Evolutionary conservation across 2,888 invertebrate species (phyloP), one percentile per base, ranked within the genome.

Genomic region (Drosophila neotestacea): DNA sequence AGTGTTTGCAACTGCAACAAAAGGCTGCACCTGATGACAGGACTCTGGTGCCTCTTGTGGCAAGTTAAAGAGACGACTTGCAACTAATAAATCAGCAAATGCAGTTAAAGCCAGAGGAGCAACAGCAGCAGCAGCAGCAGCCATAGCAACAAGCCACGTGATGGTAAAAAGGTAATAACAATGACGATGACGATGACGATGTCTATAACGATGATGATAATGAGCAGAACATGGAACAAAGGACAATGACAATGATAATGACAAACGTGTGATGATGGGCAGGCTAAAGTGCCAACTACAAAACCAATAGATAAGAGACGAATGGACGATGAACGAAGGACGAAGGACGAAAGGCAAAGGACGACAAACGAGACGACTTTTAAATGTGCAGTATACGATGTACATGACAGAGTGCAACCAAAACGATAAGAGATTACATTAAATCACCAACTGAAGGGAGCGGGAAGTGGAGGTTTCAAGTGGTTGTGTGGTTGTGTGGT

Each of bases 21-120:
- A 16, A 16, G 16, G 16, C 16, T 28, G 51, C 51, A 27, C 1
- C 32, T 32, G 32, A 32, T 32, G 32, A 6, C 32, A 30, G 4
- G 4, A 6, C 30, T 30, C 30, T 36, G 36, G n/a, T 32, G 54
- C 42, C 50, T 6, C 50, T 36, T 54, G 32, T 32, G 47, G 56
- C 39, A 9, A 62, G 46, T 44, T 22, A 16, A 38, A 50, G 48
- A 52, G 46, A 22, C 41, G 51, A 71, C 68, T 72, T 65, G 58
- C 72, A 63, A 69, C 63, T 71, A 76, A 78, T 73, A 83, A 76
- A 81, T 81, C 81, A 79, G 70, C 69, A 81, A 77, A 74, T 73
- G 79, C 77, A 67, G 61, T 63, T 58, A 58, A 59, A 60, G 52
- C 50, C 52, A 68, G 41, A 42, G 46, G 44, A 73, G 63, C 69